Conservation (phyloP, 2,888 invertebrate genomes). For the Eupithecia subfuscata region DNA sequence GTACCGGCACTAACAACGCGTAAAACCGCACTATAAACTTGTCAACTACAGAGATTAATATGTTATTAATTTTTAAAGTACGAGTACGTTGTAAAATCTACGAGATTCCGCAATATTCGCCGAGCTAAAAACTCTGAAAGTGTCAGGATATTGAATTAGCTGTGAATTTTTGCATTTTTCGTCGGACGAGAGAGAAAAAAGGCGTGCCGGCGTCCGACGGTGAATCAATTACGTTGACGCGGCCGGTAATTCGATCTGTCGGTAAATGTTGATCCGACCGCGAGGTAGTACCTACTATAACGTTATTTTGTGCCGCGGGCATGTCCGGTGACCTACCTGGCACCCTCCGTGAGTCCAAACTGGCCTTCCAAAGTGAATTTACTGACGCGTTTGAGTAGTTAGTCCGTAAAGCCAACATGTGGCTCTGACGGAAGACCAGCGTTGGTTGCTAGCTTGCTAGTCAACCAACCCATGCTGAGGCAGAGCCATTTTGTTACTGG, state of each 20-base stretch:
- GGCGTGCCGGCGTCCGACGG: conserved; percentile 65
- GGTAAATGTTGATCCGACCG: conserved; percentile 82
- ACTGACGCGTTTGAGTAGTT: too few species aligned
- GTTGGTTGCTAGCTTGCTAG: too few species aligned
- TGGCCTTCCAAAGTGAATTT: not conserved
- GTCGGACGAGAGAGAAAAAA: conserved; percentile 61
- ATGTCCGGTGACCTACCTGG: conserved; percentile 60
- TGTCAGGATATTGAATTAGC: conserved; percentile 73
- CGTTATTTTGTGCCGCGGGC: conserved; percentile 59
- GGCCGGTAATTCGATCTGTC: conserved; percentile 78
- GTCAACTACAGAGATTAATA: not conserved
- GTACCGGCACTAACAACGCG: not conserved
- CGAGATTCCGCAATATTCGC: conserved; percentile 41
- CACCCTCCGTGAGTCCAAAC: conserved; percentile 6
- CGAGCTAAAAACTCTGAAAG: conserved; percentile 53
- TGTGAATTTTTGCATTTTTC: conserved; percentile 68
- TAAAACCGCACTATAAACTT: not conserved
- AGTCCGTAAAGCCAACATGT: too few species aligned
- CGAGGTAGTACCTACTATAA: conserved; percentile 44
- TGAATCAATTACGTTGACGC: conserved; percentile 80
- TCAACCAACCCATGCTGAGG: too few species aligned
- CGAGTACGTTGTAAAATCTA: conserved; percentile 38
- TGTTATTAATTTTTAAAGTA: conserved; percentile 1
- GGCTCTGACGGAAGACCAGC: too few species aligned
- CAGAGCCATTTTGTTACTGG: too few species aligned